phyloP scores from a whole-genome alignment of 1,140 invertebrate species.

The Plodia interpunctella region DNA sequence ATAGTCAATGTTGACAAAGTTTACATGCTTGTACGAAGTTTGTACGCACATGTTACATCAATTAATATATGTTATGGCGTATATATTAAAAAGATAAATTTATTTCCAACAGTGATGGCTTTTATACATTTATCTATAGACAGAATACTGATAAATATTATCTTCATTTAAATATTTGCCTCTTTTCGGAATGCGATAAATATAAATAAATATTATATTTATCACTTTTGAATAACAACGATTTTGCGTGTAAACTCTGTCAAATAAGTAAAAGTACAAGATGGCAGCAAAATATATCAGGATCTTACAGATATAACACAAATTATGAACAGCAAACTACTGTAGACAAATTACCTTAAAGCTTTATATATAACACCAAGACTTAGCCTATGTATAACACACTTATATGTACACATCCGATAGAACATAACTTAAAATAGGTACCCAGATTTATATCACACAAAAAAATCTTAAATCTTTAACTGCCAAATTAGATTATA shows the following conservation, averaged over 20 bases:
- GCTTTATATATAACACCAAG: slow-evolving; percentile 40
- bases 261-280: not conserved
- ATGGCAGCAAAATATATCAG: slow-evolving; percentile 40
- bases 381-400: slow-evolving; percentile 28
- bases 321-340: slow-evolving; percentile 38
- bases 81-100: no score
- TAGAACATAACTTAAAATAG: slow-evolving; percentile 13
- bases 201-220: no score
- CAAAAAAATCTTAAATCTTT: slow-evolving; percentile 11
- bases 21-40: no score
- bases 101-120: no score
- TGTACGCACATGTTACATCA: no score
- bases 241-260: not conserved
- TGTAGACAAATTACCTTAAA: slow-evolving; percentile 46
- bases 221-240: not conserved
- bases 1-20: no score
- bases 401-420: slow-evolving; percentile 40
- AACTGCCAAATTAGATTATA: not conserved
- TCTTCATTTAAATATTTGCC: no score
- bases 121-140: no score
- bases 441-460: slow-evolving; percentile 34
- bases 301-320: no score
- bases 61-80: no score
- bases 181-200: no score
- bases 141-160: no score